Percentiles rank a stretch among this genome's conserved stretches.
These are phyloP conservation scores for Echinometra lucunter DNA, from an alignment of 53 echinoderm and acorn worm genomes.

Conservation along the genomic window DNA sequence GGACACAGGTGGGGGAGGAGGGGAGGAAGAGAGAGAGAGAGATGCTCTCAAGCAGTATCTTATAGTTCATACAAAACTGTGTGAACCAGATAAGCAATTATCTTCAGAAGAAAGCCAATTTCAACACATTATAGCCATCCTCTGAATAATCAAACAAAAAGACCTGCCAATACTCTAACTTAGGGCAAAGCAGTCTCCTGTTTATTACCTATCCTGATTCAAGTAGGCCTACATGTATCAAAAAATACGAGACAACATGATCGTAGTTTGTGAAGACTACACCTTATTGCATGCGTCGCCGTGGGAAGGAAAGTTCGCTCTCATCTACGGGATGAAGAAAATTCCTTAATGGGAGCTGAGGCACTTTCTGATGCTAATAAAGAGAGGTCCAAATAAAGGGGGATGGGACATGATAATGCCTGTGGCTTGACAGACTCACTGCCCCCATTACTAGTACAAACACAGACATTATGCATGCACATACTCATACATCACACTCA, in stretches of 20 bases:
- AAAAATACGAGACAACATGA: neutral
- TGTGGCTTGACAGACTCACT: neutral
- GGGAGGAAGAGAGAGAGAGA: neutral
- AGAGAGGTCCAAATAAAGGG: conserved; percentile 15
- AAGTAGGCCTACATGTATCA: neutral
- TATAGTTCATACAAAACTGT: neutral
- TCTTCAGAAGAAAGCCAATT: neutral
- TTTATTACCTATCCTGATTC: neutral
- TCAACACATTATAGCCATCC: neutral
- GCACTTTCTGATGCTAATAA: conserved; percentile 34
- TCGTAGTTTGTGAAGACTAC: neutral
- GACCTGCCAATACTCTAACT: neutral
- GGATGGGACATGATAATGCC: neutral
- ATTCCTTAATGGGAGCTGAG: conserved; percentile 2
- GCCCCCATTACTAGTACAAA: neutral
- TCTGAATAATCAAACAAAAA: neutral
- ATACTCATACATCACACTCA: neutral
- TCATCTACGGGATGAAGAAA: neutral
- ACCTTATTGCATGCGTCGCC: neutral
- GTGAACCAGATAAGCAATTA: neutral
- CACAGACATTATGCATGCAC: neutral
- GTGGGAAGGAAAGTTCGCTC: neutral
- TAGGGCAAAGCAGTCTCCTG: neutral
- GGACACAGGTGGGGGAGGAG: too few species aligned
- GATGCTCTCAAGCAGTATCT: neutral